Conservation (phyloP, 2,797 vertebrate species). For the Craterocephalus amniculus region DNA sequence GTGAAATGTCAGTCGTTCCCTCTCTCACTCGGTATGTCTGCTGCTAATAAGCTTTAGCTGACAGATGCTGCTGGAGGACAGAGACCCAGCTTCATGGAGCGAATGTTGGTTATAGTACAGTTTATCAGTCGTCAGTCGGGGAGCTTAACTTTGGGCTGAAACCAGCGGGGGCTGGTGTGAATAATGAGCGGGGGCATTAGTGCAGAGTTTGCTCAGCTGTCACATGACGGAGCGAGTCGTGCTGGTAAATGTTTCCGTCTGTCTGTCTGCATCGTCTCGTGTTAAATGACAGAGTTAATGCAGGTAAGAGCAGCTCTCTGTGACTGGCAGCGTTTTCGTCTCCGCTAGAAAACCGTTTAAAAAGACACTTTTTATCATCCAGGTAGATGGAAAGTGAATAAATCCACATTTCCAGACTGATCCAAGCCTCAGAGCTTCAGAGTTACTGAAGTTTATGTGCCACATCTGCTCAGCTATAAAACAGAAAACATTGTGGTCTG, state of each 20-base stretch:
- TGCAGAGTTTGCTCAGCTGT: conserved; percentile 28
- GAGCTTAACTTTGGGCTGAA: background rate
- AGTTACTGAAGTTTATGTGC: too few species aligned
- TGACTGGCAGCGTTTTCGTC: background rate
- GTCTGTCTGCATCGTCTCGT: background rate
- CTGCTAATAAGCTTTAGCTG: background rate
- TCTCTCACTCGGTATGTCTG: too few species aligned
- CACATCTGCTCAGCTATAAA: too few species aligned
- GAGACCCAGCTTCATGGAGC: background rate
- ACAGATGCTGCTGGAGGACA: background rate
- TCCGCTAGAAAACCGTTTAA: background rate
- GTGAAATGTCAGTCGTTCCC: too few species aligned
- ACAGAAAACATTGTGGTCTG: too few species aligned
- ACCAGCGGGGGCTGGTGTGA: background rate
- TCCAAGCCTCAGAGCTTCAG: too few species aligned
- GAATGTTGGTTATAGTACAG: too few species aligned
- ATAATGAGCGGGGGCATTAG: conserved; percentile 24
- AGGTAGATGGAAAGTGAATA: too few species aligned
- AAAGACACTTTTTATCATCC: too few species aligned
- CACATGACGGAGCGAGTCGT: conserved; percentile 29
- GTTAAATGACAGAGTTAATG: conserved; percentile 19
- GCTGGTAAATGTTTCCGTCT: conserved; percentile 57
- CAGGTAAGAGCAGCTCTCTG: background rate
- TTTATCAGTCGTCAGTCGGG: background rate
- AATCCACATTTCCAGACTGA: too few species aligned